A percentile compares a stretch with the other conserved stretches of the same genome.
Conservation (phyloP, 2,888 invertebrate species). For the Xestia xanthographa region DNA sequence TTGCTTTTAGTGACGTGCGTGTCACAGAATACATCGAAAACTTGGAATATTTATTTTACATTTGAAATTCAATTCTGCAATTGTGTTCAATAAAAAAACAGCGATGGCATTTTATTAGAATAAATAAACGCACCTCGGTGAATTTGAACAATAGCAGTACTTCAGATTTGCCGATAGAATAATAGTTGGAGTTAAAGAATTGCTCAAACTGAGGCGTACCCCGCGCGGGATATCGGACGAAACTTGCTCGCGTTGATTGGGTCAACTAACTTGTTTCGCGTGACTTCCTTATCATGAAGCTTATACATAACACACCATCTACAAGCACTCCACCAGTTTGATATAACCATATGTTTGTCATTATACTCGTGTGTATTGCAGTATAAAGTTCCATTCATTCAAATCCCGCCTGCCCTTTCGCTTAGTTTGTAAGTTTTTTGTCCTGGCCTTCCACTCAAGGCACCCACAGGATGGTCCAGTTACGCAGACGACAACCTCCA, state of each 20-base stretch:
- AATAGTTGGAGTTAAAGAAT: not conserved
- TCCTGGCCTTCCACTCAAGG: no score
- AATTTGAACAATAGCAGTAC: conserved; percentile 27
- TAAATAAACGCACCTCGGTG: conserved; percentile 16
- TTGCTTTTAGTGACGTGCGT: not conserved
- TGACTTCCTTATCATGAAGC: not conserved
- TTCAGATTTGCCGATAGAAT: conserved; percentile 33
- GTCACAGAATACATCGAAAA: conserved; percentile 19
- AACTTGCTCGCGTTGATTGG: not conserved
- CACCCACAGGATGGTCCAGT: no score
- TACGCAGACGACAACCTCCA: no score
- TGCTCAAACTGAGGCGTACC: not conserved
- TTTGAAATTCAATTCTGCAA: conserved; percentile 14
- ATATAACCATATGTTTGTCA: not conserved
- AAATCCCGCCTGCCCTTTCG: no score
- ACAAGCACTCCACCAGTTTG: not conserved
- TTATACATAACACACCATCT: not conserved
- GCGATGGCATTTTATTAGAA: conserved; percentile 8
- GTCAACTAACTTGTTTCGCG: not conserved
- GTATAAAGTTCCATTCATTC: not conserved
- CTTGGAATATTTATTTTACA: conserved; percentile 10
- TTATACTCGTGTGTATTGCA: not conserved
- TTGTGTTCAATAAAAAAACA: conserved; percentile 24
- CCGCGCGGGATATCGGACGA: not conserved
- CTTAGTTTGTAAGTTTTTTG: no score